phyloP scores from a whole-genome alignment of 2,113 vertebrate species.

The Athene cunicularia region DNA sequence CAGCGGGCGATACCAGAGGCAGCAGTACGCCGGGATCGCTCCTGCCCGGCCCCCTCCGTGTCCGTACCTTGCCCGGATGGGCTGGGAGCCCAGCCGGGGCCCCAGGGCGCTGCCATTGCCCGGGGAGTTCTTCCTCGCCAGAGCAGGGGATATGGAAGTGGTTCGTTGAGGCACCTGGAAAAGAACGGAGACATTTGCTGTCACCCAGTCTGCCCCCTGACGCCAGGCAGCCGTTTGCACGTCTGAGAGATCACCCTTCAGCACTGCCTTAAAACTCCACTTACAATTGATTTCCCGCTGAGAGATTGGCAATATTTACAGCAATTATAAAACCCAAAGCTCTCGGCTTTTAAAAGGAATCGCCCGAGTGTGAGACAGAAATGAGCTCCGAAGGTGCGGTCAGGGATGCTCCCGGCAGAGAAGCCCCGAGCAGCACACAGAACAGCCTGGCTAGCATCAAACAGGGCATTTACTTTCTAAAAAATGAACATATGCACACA shows the following conservation, averaged over 20 bases:
- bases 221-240: fast-evolving
- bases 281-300: neutral
- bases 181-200: neutral
- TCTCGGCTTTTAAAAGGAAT: neutral
- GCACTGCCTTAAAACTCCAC: neutral
- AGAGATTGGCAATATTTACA: neutral
- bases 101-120: slow-evolving; percentile 91
- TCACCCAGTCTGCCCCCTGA: neutral
- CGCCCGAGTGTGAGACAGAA: neutral
- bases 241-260: neutral
- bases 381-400: neutral
- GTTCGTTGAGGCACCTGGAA: slow-evolving; percentile 96
- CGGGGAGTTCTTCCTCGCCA: slow-evolving; percentile 95
- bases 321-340: neutral
- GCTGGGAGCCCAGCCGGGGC: slow-evolving; percentile 87
- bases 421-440: neutral
- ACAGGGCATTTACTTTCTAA: neutral
- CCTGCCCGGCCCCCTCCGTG: neutral
- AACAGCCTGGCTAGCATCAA: neutral
- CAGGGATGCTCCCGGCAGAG: neutral
- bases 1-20: neutral
- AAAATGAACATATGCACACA: neutral
- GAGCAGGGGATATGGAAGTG: slow-evolving; percentile 96
- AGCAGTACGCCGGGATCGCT: fast-evolving
- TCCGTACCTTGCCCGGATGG: slow-evolving; percentile 91